Conservation (phyloP, 2,797 vertebrate species). For the Xiphorhynchus erythropygius region DNA sequence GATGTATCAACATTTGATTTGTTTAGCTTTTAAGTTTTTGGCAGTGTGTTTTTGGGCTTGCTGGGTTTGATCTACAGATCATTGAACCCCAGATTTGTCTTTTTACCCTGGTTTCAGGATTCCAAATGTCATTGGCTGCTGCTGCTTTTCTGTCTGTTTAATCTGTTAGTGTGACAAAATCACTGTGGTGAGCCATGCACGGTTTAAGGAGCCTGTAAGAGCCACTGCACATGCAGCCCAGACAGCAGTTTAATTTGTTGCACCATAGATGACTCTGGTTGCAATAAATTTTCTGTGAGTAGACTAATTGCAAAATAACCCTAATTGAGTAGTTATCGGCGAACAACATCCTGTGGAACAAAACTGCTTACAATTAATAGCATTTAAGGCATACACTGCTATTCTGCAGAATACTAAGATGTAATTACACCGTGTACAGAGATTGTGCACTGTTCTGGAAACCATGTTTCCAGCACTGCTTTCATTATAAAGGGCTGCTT, state of each 20-base stretch:
- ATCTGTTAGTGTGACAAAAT: neutral
- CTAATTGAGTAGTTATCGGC: constrained; percentile 81
- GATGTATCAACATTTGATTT: neutral
- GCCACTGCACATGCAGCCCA: constrained; percentile 33
- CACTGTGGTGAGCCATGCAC: constrained; percentile 9
- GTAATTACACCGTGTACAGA: constrained; percentile 72
- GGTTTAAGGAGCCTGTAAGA: constrained; percentile 52
- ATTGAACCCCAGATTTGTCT: neutral
- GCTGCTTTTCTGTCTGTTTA: neutral
- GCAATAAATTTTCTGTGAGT: constrained; percentile 79
- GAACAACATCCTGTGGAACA: constrained; percentile 78
- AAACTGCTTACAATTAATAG: constrained; percentile 79
- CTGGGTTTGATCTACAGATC: neutral
- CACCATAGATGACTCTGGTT: constrained; percentile 64
- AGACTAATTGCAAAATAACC: constrained; percentile 83
- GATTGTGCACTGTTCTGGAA: constrained; percentile 63
- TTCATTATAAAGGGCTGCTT: neutral
- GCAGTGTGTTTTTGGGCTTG: neutral
- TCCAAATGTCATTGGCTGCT: neutral
- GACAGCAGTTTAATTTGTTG: constrained; percentile 65
- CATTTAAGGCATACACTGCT: constrained; percentile 72
- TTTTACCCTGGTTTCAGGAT: neutral
- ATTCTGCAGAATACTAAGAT: constrained; percentile 65
- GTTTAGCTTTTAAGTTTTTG: neutral
- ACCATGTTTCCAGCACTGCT: constrained; percentile 41